These are phyloP conservation scores for Tichodroma muraria DNA, from an alignment of 2,113 vertebrate species.

Conservation along the genomic window DNA sequence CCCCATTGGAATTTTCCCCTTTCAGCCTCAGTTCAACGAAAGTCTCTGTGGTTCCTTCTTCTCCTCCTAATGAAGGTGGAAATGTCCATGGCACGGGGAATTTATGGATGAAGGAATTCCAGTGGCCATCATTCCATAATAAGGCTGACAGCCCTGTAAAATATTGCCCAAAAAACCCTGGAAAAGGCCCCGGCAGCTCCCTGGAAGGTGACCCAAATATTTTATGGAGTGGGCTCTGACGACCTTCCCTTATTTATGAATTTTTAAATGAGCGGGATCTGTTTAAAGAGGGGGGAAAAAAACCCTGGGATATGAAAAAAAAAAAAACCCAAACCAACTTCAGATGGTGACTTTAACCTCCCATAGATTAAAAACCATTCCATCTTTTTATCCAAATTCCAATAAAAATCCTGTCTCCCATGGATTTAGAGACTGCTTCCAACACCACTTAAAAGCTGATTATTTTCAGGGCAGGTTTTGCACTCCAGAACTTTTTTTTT, in stretches of 20 bases:
- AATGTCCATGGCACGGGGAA: slow-evolving; percentile 46
- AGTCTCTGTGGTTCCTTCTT: not conserved
- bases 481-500: not conserved
- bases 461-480: slow-evolving; percentile 44
- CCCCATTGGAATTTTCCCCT: slow-evolving; percentile 2
- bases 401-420: slow-evolving; percentile 68
- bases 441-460: slow-evolving; percentile 25
- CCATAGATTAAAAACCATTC: slow-evolving; percentile 56
- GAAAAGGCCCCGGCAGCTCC: slow-evolving; percentile 11
- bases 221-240: slow-evolving; percentile 72
- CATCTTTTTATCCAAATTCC: slow-evolving; percentile 69
- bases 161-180: slow-evolving; percentile 34
- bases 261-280: slow-evolving; percentile 64
- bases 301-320: not conserved
- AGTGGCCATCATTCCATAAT: slow-evolving; percentile 61
- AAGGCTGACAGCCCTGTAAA: slow-evolving; percentile 65
- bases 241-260: slow-evolving; percentile 47
- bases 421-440: slow-evolving; percentile 57
- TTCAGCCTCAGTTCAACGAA: slow-evolving; percentile 66
- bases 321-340: slow-evolving; percentile 67
- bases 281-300: not conserved
- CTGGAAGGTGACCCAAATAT: slow-evolving; percentile 51
- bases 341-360: slow-evolving; percentile 75
- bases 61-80: slow-evolving; percentile 64
- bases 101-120: slow-evolving; percentile 64